These are phyloP conservation scores for Lagorchestes hirsutus DNA, from an alignment of 2,797 vertebrate genomes.

Conservation along the genomic window DNA sequence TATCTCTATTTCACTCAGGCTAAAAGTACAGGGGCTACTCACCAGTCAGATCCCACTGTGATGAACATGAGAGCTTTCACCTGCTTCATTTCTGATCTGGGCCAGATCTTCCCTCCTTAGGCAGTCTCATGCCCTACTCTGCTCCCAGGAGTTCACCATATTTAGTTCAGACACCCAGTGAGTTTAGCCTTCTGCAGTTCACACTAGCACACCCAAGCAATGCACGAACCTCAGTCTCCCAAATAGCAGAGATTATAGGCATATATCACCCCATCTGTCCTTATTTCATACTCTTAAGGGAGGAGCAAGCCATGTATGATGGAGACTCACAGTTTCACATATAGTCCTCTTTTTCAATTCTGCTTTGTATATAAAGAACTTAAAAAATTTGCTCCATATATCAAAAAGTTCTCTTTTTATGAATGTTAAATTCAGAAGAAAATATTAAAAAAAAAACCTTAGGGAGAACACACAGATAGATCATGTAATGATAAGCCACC, in stretches of 20 bases:
- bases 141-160: neutral
- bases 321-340: neutral
- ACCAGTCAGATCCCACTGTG: neutral
- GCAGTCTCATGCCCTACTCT: neutral
- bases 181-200: neutral
- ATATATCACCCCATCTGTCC: neutral
- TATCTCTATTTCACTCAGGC: neutral
- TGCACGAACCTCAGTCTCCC: neutral
- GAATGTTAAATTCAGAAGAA: neutral
- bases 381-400: neutral
- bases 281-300: neutral
- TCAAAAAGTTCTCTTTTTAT: constrained; percentile 29
- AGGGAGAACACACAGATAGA: neutral
- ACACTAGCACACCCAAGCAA: neutral
- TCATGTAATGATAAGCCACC: neutral
- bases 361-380: neutral
- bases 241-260: neutral
- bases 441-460: neutral
- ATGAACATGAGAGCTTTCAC: neutral
- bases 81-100: neutral
- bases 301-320: neutral
- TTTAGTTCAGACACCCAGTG: neutral
- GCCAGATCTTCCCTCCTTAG: neutral
- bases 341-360: neutral
- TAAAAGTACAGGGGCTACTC: neutral